These are phyloP conservation scores for Diplazon laetatorius DNA, from an alignment of 2,888 invertebrate genomes.

Conservation along the genomic window DNA sequence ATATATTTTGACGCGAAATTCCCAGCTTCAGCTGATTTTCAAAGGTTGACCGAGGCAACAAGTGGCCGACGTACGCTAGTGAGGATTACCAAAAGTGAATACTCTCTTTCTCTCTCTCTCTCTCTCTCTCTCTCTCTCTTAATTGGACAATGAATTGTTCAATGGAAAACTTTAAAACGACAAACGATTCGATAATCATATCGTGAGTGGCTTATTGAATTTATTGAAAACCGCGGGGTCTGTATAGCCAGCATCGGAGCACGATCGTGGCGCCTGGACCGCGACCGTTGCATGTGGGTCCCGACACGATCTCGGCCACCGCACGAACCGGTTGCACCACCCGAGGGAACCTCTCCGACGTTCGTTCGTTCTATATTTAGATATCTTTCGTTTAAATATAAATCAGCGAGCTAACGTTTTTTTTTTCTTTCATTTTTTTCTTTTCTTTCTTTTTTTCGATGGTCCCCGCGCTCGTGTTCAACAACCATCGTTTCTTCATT, in stretches of 20 bases:
- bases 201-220: slow-evolving; percentile 67
- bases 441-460: slow-evolving; percentile 1
- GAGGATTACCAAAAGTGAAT: too few species aligned
- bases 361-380: slow-evolving; percentile 71
- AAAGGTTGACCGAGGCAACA: too few species aligned
- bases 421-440: slow-evolving; percentile 23
- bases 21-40: too few species aligned
- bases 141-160: too few species aligned
- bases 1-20: too few species aligned
- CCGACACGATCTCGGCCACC: slow-evolving; percentile 45
- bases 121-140: too few species aligned
- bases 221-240: slow-evolving; percentile 49
- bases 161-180: slow-evolving; percentile 66
- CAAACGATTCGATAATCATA: slow-evolving; percentile 64
- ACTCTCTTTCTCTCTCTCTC: slow-evolving; percentile 13
- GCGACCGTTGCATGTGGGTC: slow-evolving; percentile 15
- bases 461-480: too few species aligned
- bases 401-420: slow-evolving; percentile 64
- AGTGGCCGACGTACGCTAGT: too few species aligned
- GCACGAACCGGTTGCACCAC: slow-evolving; percentile 38
- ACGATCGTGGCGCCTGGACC: slow-evolving; percentile 54
- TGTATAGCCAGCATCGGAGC: neutral
- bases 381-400: slow-evolving; percentile 72
- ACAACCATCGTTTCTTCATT: too few species aligned
- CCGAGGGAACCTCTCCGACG: slow-evolving; percentile 32